Evolutionary conservation across 2,888 invertebrate species (phyloP).

Genomic region (Ormyrus pomaceus): DNA sequence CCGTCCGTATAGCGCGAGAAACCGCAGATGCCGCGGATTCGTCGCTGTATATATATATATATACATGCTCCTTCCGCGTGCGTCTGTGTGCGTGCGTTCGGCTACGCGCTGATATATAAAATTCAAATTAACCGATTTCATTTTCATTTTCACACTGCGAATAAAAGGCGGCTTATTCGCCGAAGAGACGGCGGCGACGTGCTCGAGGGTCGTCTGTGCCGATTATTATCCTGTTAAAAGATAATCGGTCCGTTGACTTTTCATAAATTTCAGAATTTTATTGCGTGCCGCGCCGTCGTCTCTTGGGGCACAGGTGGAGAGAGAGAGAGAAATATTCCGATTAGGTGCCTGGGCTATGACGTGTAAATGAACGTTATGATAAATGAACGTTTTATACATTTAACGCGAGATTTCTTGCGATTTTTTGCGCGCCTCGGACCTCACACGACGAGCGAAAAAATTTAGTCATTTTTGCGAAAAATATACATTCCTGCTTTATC

Average conservation of each 20-base stretch:
- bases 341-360: not conserved
- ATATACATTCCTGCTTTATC: too few relatives aligned
- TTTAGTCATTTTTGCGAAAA: too few relatives aligned
- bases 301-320: not conserved
- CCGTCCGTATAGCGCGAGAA: conserved; percentile 37
- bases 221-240: conserved; percentile 51
- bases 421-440: conserved; percentile 1
- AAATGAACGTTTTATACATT: conserved; percentile 19
- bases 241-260: conserved; percentile 49
- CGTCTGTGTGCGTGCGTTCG: not conserved
- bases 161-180: conserved; percentile 39
- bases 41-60: not conserved
- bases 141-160: conserved; percentile 55
- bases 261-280: conserved; percentile 37
- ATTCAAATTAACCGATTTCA: conserved; percentile 51
- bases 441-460: not conserved
- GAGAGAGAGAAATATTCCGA: conserved; percentile 10
- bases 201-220: conserved; percentile 10
- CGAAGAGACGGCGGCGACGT: not conserved
- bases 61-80: not conserved
- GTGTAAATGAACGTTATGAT: conserved; percentile 29
- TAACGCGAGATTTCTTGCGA: conserved; percentile 12
- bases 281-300: not conserved
- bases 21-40: conserved; percentile 27
- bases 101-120: conserved; percentile 19